Base-by-base conservation (phyloP, 2,888 invertebrate genomes). In the Hirtodrosophila histrioides region DNA sequence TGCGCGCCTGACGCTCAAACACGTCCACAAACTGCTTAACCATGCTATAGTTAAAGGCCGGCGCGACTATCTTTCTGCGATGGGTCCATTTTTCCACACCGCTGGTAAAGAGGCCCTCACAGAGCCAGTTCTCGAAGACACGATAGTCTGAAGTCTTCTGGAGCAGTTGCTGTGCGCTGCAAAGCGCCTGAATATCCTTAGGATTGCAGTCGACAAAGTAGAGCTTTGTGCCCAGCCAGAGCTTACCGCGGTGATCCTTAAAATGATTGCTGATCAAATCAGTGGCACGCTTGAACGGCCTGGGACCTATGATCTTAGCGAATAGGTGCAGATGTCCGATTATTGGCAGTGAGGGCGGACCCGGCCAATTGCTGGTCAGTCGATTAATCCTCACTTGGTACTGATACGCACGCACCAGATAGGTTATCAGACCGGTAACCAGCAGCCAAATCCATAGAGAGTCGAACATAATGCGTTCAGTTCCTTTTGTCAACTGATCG, bases 171-270 rank as follows among this genome's bases (percentile, higher is more conserved):
- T 77, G 65, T 5, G 84, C 86, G 49, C 53, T 72, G 62, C 86
- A 58, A 4, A 84, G 24, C 0, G 77, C 78, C 24, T 80, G 70
- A 27, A 84, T 86, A 11, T 84, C 84, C 69, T 73, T 78, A 4
- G 84, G 84, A 62, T 84, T 84, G 17, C 77, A 80, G 27, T 77
- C 78, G n/a, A 84, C 12, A 0, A 88, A 24, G 5, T 83, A 88
- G 45, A 84, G 70, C 17, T 75, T 80, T 0, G 65, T 61, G 65
- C 84, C 84, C 17, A 84, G 27, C 84, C 84, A 84, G 3, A 84
- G 37, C 4, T 84, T 88, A 0, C 56, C 63, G 0, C 84, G 86
- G 54, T 84, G 84, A 12, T 88, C 78, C 55, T 54, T 58, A 4
- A 83, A 10, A 27, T 77, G 75, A 0, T 17, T 35, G 12, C 37